A percentile compares a stretch with the other conserved stretches of the same genome.
These are phyloP conservation scores for Tychaedon coryphoeus DNA, from an alignment of 2,113 vertebrate genomes.

Conservation along the genomic window DNA sequence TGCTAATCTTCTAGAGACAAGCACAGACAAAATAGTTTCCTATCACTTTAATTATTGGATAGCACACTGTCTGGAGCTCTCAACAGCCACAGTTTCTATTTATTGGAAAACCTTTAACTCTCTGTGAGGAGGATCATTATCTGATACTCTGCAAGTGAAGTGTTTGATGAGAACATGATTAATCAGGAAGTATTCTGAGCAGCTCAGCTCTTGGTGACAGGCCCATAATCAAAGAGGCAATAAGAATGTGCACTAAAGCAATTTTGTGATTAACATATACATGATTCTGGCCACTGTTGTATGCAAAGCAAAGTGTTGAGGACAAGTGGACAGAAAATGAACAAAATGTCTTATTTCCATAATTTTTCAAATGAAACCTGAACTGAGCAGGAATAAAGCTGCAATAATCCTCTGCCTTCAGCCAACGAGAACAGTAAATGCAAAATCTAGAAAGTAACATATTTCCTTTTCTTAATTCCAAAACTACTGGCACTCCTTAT, in stretches of 20 bases:
- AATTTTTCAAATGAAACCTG: background rate
- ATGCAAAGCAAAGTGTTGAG: background rate
- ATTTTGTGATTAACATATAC: slow-evolving; percentile 14
- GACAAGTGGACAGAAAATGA: background rate
- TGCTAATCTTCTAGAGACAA: background rate
- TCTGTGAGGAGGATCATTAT: slow-evolving; percentile 23
- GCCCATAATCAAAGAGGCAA: slow-evolving; percentile 28
- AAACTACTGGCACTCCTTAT: background rate
- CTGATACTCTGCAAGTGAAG: slow-evolving; percentile 12
- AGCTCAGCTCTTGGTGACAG: background rate
- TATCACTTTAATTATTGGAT: slow-evolving; percentile 2
- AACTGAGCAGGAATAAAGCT: background rate
- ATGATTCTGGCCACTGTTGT: background rate
- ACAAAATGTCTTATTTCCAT: background rate
- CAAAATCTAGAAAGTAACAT: background rate
- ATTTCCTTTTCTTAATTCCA: background rate
- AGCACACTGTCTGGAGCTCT: background rate
- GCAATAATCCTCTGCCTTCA: background rate
- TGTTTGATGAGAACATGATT: slow-evolving; percentile 32
- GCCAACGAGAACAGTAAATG: background rate
- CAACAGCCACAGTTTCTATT: slow-evolving; percentile 22
- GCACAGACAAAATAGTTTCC: background rate
- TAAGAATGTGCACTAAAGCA: slow-evolving; percentile 9
- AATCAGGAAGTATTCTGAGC: slow-evolving; percentile 38
- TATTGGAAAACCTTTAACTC: slow-evolving; percentile 48